Base-by-base conservation (phyloP, 2,113 vertebrate species). In the Coregonus clupeaformis region DNA sequence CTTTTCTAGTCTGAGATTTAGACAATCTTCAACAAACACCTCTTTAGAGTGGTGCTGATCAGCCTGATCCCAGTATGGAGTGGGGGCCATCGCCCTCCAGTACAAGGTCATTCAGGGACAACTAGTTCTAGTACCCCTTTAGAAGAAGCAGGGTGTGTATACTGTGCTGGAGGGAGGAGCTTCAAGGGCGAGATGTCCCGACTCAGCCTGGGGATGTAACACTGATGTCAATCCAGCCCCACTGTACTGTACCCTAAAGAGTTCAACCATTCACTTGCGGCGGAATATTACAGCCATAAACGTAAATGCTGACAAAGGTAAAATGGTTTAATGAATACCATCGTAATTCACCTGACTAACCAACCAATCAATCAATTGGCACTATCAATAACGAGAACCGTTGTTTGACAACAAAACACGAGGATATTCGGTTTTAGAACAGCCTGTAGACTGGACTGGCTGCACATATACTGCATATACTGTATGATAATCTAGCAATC, bases 151-250 rank as follows among this genome's bases (percentile, higher is more conserved):
- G 59, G 59, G n/a, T 20, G n/a, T n/a, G n/a, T 60, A 7, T 5
- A 18, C 14, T 20, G 55, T 12, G 20, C 14, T 16, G 16, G 5
- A 3, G n/a, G 20, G 55, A n/a, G 59, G 72, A 80, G 81, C 70
- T 80, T 82, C 72, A 81, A 69, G 80, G 52, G 13, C 86, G 75
- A 68, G 47, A 82, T 72, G 80, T 78, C 71, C 66, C 80, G 83
- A 88, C 82, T 85, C 85, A 79, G 73, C 88, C 82, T 13, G 73
- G 78, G 77, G 84, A 82, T 64, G 18, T 29, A 76, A 52, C 24
- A 47, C 77, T 49, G 67, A 85, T 84, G 86, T 88, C 82, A 80
- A 71, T 24, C 22, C n/a, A n/a, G 45, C 66, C 78, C 75, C 73
- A 74, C 60, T 36, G n/a, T n/a, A n/a, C n/a, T n/a, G 25, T 16